Conservation (phyloP, 2,113 vertebrate species). For the Forbesichthys agassizii region DNA sequence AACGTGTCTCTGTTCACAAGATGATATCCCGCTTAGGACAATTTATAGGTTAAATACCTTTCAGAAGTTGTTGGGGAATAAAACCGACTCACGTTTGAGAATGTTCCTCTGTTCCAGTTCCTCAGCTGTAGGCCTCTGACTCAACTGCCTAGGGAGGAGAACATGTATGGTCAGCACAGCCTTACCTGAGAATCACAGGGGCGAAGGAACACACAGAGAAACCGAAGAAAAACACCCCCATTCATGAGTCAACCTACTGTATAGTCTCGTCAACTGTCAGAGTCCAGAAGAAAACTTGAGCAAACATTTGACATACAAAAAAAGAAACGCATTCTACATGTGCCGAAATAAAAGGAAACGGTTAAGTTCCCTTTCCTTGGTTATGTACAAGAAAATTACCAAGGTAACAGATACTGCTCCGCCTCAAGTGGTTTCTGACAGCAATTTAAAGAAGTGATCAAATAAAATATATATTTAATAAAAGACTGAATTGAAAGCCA, state of each 20-base stretch:
- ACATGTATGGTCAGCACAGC: slow-evolving; percentile 36
- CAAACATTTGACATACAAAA: neutral
- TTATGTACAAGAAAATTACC: slow-evolving; percentile 24
- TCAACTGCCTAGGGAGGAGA: slow-evolving; percentile 87
- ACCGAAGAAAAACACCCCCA: neutral
- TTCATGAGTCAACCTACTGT: neutral
- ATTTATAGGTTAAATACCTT: too few species aligned
- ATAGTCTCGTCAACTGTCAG: neutral
- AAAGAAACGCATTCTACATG: neutral
- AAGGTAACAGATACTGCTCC: neutral
- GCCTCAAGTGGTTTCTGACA: too few species aligned
- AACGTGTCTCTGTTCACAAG: too few species aligned
- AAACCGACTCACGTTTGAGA: slow-evolving; percentile 91
- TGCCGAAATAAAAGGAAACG: slow-evolving; percentile 10
- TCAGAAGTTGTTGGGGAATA: neutral
- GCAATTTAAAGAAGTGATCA: too few species aligned
- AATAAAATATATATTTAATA: too few species aligned
- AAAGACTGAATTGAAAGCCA: too few species aligned
- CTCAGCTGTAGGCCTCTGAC: slow-evolving; percentile 95
- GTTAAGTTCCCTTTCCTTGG: slow-evolving; percentile 3
- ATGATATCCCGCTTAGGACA: too few species aligned
- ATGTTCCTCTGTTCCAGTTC: slow-evolving; percentile 98
- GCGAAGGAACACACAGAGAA: neutral
- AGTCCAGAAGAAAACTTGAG: neutral
- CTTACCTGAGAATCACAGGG: slow-evolving; percentile 7